Evolutionary conservation across 2,888 invertebrate genomes (phyloP).

Genomic region (Dicroscelio sp.): DNA sequence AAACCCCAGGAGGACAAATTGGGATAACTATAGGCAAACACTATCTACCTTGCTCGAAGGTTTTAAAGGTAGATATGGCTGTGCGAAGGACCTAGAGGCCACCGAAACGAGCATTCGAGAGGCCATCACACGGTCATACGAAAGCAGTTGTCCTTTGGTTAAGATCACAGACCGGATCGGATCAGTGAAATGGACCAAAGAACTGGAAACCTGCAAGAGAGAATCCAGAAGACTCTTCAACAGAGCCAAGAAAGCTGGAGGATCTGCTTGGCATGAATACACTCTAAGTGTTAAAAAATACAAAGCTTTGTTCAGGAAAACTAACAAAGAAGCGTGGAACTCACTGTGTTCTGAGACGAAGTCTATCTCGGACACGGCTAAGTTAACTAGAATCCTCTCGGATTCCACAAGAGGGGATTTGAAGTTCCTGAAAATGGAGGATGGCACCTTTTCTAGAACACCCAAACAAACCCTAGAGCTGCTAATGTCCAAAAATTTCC

Average conservation of each 20-base stretch:
- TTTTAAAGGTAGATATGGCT: background rate
- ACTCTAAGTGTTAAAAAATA: background rate
- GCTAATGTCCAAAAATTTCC: constrained; percentile 10
- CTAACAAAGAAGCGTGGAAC: constrained; percentile 6
- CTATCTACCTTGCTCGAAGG: background rate
- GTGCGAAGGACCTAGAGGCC: background rate
- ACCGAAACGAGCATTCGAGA: background rate
- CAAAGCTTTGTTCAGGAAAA: background rate
- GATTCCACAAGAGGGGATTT: constrained; percentile 9
- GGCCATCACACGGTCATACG: background rate
- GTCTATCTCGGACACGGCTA: constrained; percentile 42
- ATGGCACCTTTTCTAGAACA: constrained; percentile 1
- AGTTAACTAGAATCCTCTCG: constrained; percentile 36
- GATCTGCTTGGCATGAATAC: background rate
- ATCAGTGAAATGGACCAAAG: background rate
- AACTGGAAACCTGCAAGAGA: background rate
- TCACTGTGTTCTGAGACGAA: constrained; percentile 39
- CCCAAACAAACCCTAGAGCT: constrained; percentile 48
- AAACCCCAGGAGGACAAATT: constrained; percentile 19
- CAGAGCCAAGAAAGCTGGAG: background rate
- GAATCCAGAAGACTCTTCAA: background rate
- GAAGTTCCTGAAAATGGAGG: constrained; percentile 14
- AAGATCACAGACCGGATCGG: background rate
- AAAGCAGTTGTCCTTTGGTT: background rate
- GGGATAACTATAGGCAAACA: background rate